A percentile compares a stretch with the other conserved stretches of the same genome.
phyloP scores from a whole-genome alignment of 2,888 invertebrate genomes.

The Drosophila borborema region DNA sequence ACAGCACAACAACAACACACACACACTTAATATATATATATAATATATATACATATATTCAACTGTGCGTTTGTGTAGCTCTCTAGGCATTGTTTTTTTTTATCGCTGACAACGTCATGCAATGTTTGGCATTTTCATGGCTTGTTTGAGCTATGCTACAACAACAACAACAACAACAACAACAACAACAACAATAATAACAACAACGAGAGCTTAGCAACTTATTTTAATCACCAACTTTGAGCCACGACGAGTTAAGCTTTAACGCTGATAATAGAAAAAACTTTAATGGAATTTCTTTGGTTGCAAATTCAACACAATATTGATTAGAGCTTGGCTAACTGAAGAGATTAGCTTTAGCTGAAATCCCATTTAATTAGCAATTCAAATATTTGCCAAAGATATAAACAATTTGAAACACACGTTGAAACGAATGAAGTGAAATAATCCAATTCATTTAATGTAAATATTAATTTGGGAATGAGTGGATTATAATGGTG shows the following conservation, averaged over 20 bases:
- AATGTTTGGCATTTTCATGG: constrained; percentile 69
- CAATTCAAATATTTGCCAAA: not conserved
- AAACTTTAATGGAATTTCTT: constrained; percentile 2
- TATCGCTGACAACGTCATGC: constrained; percentile 63
- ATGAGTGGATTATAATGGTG: not conserved
- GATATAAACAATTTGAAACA: not conserved
- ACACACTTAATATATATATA: constrained; percentile 16
- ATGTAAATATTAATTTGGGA: not conserved
- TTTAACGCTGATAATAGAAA: constrained; percentile 2
- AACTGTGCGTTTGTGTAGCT: constrained; percentile 9
- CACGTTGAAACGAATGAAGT: not conserved
- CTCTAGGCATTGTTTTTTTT: constrained; percentile 39
- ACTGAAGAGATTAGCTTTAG: not conserved
- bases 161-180: constrained; percentile 38
- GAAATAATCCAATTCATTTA: not conserved
- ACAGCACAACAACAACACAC: constrained; percentile 14
- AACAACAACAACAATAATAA: constrained; percentile 40
- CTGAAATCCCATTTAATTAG: not conserved
- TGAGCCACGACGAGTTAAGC: constrained; percentile 36
- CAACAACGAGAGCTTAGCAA: constrained; percentile 23
- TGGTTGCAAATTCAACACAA: not conserved
- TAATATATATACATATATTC: not conserved
- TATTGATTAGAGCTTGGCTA: constrained; percentile 13
- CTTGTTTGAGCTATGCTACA: constrained; percentile 48
- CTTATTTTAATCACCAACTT: constrained; percentile 37